Evolutionary conservation across 2,888 invertebrate genomes (phyloP), one percentile per base, ranked within the genome.

Genomic region (Dione juno): DNA sequence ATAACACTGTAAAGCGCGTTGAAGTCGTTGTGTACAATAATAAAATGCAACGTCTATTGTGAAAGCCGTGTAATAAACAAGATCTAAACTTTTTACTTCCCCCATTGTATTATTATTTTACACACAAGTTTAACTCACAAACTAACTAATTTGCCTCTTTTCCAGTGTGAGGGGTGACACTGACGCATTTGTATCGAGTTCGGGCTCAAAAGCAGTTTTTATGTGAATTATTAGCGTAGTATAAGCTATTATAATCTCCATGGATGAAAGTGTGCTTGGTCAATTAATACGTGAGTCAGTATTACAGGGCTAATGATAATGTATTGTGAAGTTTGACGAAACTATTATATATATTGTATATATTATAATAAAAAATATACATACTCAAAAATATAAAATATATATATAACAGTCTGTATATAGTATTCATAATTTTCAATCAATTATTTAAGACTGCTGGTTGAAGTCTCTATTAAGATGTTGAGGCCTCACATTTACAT

Each of bases 181-280:
- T 77, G 82, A 86, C 85, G 88, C 89, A 88, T 90, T 89, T 88
- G 78, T 84, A 84, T 82, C 81, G 83, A 82, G 80, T 86, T 83
- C 85, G 87, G 90, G 90, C 91, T 90, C 92, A 90, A 91, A 61
- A 82, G 89, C 89, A 89, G 89, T 89, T 91, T 88, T 84, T 87
- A 88, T 88, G 88, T 88, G 89, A 89, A 86, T 89, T 86, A 84
- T 87, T 88, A 88, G 88, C 80, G 75, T 79, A 79, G 78, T 77
- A 78, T 79, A 80, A 77, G 85, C 80, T 79, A 79, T 74, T 82
- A 84, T 87, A 88, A 87, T 86, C 85, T 87, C 85, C 80, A 78
- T 81, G 78, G 64, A 64, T 71, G 77, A 67, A 50, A 61, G 57
- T 52, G 67, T 69, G 76, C 52, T 64, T 72, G 79, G 80, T 91